These are phyloP conservation scores for Polyodon spathula DNA, from an alignment of 2,113 vertebrate species.

Conservation along the genomic window DNA sequence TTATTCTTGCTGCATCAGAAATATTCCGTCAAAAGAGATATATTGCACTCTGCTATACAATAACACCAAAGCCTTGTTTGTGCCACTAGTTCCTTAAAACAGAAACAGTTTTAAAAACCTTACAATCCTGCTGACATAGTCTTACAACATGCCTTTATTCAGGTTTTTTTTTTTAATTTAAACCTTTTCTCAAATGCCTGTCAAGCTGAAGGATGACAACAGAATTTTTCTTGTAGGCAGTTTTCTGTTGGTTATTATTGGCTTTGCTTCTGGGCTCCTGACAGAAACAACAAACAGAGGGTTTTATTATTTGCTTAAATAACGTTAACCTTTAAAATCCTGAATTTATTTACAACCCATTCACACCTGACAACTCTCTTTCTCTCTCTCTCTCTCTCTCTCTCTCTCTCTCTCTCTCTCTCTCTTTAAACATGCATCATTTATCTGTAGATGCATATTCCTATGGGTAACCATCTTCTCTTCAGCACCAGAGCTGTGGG, in stretches of 20 bases:
- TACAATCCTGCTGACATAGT: background rate
- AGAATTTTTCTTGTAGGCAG: background rate
- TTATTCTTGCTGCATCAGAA: constrained; percentile 7
- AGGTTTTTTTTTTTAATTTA: constrained; percentile 1
- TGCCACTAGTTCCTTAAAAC: background rate
- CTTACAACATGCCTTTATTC: background rate
- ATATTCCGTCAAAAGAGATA: constrained; percentile 9
- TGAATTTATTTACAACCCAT: too few species aligned
- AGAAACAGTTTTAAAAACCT: constrained; percentile 3
- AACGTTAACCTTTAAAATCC: too few species aligned
- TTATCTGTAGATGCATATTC: too few species aligned
- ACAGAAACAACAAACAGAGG: background rate
- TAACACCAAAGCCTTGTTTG: constrained; percentile 3
- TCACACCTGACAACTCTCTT: too few species aligned
- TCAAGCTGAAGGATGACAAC: background rate
- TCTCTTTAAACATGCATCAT: too few species aligned
- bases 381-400: too few species aligned
- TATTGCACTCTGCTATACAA: constrained; percentile 7
- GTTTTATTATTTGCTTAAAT: too few species aligned
- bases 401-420: too few species aligned
- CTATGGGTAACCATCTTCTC: too few species aligned
- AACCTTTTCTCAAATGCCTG: background rate
- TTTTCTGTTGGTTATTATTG: background rate
- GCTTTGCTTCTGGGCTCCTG: too few species aligned
- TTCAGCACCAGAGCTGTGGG: too few species aligned